Percentiles rank a stretch among this genome's conserved stretches.
Conservation (phyloP, 2,888 invertebrate genomes). For the Argyresthia goedartella region DNA sequence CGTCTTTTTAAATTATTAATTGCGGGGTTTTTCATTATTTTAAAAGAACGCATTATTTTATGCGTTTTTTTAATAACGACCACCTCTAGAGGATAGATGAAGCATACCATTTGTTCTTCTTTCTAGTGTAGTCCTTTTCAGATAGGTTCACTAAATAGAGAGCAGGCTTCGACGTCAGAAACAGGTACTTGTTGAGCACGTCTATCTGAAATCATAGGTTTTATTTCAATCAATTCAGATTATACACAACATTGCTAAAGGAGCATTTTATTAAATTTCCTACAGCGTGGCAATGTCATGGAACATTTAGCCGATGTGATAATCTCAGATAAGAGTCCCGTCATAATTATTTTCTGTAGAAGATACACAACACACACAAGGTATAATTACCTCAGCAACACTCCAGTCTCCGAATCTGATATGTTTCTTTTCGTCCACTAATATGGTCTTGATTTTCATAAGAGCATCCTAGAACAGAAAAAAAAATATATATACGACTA, state of each 20-base stretch:
- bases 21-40: too few species aligned
- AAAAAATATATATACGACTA: slow-evolving; percentile 8
- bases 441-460: slow-evolving; percentile 83
- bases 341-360: too few species aligned
- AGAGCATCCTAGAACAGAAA: slow-evolving; percentile 82
- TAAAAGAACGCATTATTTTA: too few species aligned
- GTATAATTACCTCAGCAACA: slow-evolving; percentile 88
- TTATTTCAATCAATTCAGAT: background rate
- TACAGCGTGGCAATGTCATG: background rate
- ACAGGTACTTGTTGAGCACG: slow-evolving; percentile 94
- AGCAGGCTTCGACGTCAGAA: slow-evolving; percentile 97
- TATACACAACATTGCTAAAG: too few species aligned
- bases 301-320: too few species aligned
- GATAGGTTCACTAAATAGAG: slow-evolving; percentile 97
- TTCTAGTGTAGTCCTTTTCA: slow-evolving; percentile 97
- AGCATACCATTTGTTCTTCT: slow-evolving; percentile 98
- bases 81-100: too few species aligned
- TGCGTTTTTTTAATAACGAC: too few species aligned
- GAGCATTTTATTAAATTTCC: too few species aligned
- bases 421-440: slow-evolving; percentile 92
- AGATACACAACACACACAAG: too few species aligned
- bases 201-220: slow-evolving; percentile 81
- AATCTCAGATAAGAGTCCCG: too few species aligned
- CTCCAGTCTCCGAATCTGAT: slow-evolving; percentile 95
- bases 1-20: too few species aligned